Evolutionary conservation across 2,113 vertebrate genomes (phyloP).

Genomic region (Lota lota): DNA sequence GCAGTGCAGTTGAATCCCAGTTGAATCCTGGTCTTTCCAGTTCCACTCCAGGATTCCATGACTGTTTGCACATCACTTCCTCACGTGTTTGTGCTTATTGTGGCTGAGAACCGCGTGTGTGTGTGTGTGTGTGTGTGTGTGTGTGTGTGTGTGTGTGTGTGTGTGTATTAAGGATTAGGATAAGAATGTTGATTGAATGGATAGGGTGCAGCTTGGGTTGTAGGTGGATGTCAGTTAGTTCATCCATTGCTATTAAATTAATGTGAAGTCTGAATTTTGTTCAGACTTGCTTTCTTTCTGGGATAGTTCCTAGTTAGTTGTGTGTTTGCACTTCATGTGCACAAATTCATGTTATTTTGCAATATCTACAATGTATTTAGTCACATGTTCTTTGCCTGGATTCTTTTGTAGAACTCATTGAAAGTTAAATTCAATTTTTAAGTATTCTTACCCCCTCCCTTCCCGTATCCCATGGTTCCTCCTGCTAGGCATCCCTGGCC

Average conservation of each 20-base stretch:
- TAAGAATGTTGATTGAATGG: constrained; percentile 7
- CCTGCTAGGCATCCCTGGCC: constrained; percentile 79
- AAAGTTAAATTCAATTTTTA: too few species aligned
- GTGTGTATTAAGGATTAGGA: constrained; percentile 1
- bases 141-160: constrained; percentile 1
- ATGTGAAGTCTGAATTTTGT: constrained; percentile 3
- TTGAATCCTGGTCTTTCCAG: not conserved
- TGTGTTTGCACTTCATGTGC: not conserved
- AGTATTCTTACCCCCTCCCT: too few species aligned
- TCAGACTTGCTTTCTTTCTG: not conserved
- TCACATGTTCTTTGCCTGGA: too few species aligned
- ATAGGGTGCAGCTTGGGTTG: constrained; percentile 5
- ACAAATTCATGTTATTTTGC: not conserved
- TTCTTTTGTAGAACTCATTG: too few species aligned
- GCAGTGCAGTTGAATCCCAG: not conserved
- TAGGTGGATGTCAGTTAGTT: not conserved
- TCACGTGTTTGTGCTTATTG: not conserved
- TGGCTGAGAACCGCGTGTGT: too few species aligned
- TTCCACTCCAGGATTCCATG: constrained; percentile 1
- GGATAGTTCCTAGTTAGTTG: not conserved
- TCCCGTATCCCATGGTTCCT: not conserved
- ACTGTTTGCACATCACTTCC: not conserved
- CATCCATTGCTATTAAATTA: not conserved
- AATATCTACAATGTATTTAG: too few species aligned
- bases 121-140: not conserved